Evolutionary conservation across 2,113 vertebrate genomes (phyloP).

Genomic region (Scomber scombrus): DNA sequence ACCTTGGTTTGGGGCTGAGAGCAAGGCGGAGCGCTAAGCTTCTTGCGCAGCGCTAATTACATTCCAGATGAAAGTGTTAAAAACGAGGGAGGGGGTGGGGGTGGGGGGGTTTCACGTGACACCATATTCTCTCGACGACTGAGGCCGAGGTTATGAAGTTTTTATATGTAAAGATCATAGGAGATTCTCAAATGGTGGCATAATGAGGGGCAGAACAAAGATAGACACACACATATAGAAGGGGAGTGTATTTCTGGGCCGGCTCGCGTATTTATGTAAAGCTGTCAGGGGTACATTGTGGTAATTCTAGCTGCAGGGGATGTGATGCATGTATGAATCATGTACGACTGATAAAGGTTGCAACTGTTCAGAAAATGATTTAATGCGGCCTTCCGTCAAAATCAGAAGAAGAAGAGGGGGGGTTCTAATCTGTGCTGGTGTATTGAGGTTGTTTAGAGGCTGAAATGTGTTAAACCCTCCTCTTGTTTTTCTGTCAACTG

Average conservation of each 20-base stretch:
- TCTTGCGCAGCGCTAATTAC: slow-evolving; percentile 82
- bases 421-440: neutral
- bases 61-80: slow-evolving; percentile 82
- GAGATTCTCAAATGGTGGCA: slow-evolving; percentile 34
- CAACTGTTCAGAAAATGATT: slow-evolving; percentile 17
- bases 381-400: neutral
- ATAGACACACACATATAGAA: neutral
- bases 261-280: slow-evolving; percentile 19
- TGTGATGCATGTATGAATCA: slow-evolving; percentile 31
- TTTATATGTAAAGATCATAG: slow-evolving; percentile 43
- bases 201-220: slow-evolving; percentile 41
- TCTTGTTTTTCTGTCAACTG: too few species aligned
- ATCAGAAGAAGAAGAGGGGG: neutral
- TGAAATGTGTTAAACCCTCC: neutral
- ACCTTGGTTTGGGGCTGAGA: slow-evolving; percentile 73
- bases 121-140: slow-evolving; percentile 39
- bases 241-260: slow-evolving; percentile 12
- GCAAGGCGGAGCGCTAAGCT: slow-evolving; percentile 72
- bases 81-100: slow-evolving; percentile 13
- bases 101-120: slow-evolving; percentile 57
- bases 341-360: slow-evolving; percentile 3
- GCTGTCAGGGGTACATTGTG: slow-evolving; percentile 14
- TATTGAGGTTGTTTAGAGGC: neutral
- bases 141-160: slow-evolving; percentile 52
- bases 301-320: slow-evolving; percentile 47